A percentile compares a stretch with the other conserved stretches of the same genome.
Evolutionary conservation across 2,113 vertebrate genomes (phyloP).

Genomic region (Speoplatyrhinus poulsoni): DNA sequence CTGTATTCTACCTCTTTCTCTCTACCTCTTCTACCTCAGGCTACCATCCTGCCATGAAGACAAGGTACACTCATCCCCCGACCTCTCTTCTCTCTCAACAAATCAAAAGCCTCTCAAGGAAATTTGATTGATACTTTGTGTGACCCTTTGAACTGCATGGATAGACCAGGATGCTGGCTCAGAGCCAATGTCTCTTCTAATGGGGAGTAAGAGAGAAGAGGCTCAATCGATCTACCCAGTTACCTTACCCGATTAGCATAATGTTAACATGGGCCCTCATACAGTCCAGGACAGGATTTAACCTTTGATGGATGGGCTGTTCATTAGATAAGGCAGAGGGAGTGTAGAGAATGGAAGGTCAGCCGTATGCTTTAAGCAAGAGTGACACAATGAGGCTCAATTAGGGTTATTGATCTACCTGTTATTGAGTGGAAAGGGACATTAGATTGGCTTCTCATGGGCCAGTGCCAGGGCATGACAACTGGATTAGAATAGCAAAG

Average conservation of each 20-base stretch:
- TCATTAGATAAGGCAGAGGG: constrained; percentile 63
- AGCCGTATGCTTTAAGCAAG: constrained; percentile 63
- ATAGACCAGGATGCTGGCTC: constrained; percentile 42
- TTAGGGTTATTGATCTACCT: constrained; percentile 73
- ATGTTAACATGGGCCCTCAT: constrained; percentile 64
- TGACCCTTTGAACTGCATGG: constrained; percentile 62
- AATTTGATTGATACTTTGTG: constrained; percentile 56
- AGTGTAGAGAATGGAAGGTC: constrained; percentile 55
- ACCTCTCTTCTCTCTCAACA: constrained; percentile 24
- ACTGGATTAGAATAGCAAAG: not conserved
- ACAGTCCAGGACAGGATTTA: constrained; percentile 53
- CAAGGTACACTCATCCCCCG: constrained; percentile 15
- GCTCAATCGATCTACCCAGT: constrained; percentile 57
- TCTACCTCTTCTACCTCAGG: constrained; percentile 18
- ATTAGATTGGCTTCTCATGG: constrained; percentile 29
- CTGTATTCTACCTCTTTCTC: constrained; percentile 25
- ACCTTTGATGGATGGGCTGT: constrained; percentile 65
- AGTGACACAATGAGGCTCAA: constrained; percentile 73
- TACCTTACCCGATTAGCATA: constrained; percentile 75
- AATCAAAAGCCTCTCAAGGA: constrained; percentile 57
- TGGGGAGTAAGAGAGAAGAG: constrained; percentile 35
- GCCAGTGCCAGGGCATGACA: constrained; percentile 23
- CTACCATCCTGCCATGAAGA: constrained; percentile 13
- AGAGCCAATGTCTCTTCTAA: constrained; percentile 40
- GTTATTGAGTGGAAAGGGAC: constrained; percentile 66